phyloP scores from a whole-genome alignment of 35 echinoderm and acorn worm species.

The Apostichopus parvimensis region DNA sequence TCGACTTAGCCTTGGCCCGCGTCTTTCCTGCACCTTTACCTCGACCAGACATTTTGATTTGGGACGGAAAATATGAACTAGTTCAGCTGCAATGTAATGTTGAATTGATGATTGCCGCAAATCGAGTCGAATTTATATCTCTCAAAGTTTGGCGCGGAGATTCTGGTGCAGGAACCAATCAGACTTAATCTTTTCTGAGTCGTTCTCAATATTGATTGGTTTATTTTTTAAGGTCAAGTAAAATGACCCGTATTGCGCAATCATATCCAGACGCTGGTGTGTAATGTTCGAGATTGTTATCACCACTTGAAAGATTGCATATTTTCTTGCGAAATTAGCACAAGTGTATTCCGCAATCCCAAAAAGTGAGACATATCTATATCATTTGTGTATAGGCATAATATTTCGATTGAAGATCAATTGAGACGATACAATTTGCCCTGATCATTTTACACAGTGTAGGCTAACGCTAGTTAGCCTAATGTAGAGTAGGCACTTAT shows the following conservation, averaged over 20 bases:
- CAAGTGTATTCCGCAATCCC: no score
- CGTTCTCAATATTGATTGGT: neutral
- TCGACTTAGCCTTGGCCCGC: conserved; percentile 50
- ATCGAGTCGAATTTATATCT: neutral
- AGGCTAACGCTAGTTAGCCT: no score
- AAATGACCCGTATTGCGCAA: neutral
- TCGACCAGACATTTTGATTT: conserved; percentile 76
- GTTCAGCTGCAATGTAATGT: neutral
- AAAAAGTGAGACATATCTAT: no score
- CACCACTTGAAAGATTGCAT: no score
- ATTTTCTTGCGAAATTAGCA: no score
- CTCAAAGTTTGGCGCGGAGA: conserved; percentile 17
- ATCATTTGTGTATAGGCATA: no score
- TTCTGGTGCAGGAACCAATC: conserved; percentile 31
- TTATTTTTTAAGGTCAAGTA: neutral
- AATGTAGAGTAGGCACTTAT: no score
- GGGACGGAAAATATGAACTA: neutral
- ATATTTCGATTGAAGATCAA: no score
- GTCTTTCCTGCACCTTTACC: conserved; percentile 28
- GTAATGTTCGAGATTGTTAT: no score
- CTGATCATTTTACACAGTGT: no score
- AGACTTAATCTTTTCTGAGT: neutral
- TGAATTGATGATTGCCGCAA: neutral
- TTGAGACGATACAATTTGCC: no score
- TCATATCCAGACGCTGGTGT: neutral